Evolutionary conservation across 2,888 invertebrate species (phyloP).

Genomic region (Chrysodeixis includens): DNA sequence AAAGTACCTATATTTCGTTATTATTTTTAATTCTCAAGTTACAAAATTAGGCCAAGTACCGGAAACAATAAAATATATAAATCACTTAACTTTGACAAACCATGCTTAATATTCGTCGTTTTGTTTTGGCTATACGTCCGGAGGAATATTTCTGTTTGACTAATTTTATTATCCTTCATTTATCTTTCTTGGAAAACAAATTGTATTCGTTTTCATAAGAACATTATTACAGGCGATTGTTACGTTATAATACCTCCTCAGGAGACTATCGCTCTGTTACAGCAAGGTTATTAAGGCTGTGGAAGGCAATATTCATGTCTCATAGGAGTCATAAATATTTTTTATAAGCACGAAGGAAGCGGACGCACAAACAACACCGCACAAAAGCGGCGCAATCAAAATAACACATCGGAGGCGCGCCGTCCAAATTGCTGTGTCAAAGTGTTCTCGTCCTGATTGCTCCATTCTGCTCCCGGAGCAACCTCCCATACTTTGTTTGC

Average conservation of each 20-base stretch:
- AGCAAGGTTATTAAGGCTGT: conserved; percentile 71
- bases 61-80: background rate
- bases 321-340: conserved; percentile 75
- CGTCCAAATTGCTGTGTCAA: conserved; percentile 87
- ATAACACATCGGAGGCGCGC: conserved; percentile 83
- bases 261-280: conserved; percentile 62
- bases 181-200: conserved; percentile 34
- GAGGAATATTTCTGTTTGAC: background rate
- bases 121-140: background rate
- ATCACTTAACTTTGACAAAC: background rate
- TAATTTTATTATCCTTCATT: conserved; percentile 33
- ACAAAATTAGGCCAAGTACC: too few relatives aligned
- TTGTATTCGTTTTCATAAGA: conserved; percentile 45
- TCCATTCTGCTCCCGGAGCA: conserved; percentile 81
- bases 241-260: conserved; percentile 63
- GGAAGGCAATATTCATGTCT: conserved; percentile 72
- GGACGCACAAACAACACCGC: conserved; percentile 77
- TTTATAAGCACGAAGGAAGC: conserved; percentile 75
- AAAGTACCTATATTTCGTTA: too few relatives aligned
- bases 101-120: background rate
- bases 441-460: conserved; percentile 86
- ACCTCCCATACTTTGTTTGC: conserved; percentile 70
- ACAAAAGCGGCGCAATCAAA: conserved; percentile 86
- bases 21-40: too few relatives aligned
- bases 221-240: conserved; percentile 55